phyloP scores from a whole-genome alignment of 2,797 vertebrate genomes.

The Crypturellus tataupa region DNA sequence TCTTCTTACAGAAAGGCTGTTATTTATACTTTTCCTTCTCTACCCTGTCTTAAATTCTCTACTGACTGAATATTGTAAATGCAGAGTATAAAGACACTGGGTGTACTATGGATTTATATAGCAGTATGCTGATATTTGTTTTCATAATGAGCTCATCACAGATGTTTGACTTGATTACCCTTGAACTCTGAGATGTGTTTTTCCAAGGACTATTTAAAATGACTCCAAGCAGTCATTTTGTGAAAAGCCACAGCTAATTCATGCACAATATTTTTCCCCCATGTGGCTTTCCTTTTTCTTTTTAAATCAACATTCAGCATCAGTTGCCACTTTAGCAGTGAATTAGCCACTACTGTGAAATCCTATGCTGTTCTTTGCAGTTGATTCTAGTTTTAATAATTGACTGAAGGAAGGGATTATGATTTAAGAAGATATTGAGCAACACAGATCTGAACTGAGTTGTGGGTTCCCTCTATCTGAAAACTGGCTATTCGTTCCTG shows the following conservation, averaged over 20 bases:
- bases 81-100: not conserved
- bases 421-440: not conserved
- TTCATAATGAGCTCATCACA: slow-evolving; percentile 30
- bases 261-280: not conserved
- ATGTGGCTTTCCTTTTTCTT: not conserved
- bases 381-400: not conserved
- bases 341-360: not conserved
- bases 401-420: not conserved
- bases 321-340: slow-evolving; percentile 1
- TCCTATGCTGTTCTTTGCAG: not conserved
- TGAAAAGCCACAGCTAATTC: not conserved
- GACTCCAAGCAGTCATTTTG: not conserved
- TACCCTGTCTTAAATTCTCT: not conserved
- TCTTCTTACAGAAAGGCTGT: not conserved
- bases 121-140: slow-evolving; percentile 31
- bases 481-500: not conserved
- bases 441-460: not conserved
- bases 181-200: slow-evolving; percentile 22
- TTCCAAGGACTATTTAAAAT: slow-evolving; percentile 16
- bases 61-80: slow-evolving; percentile 13
- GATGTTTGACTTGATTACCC: slow-evolving; percentile 50
- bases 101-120: slow-evolving; percentile 2
- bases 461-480: not conserved
- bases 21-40: not conserved
- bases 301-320: not conserved